Evolutionary conservation across 2,113 vertebrate species (phyloP), one percentile per base, ranked within the genome.

Genomic region (Nyctereutes procyonoides): DNA sequence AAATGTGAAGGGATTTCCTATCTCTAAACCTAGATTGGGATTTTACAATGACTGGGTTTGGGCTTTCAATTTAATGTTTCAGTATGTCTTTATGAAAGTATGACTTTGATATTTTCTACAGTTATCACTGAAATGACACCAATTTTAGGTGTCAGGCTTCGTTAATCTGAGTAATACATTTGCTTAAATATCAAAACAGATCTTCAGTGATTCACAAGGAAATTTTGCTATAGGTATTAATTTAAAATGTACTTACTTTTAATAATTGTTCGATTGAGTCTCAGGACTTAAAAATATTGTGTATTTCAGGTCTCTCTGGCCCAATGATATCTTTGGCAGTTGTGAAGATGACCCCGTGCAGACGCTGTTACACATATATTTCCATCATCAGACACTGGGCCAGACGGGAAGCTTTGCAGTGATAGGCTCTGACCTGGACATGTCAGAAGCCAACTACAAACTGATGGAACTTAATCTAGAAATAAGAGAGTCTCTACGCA

Each of bases 401-500:
- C 99, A 99, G 93, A 99, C 99, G 0, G 99, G 99, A 73, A 99
- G 99, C 98, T 98, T 99, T 51, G 99, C 99, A 0, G 99, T 99
- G 30, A 99, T 99, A 48, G 99, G 99, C 84, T 99, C 99, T 83
- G 99, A 99, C 98, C 99, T 99, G 96, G 99, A 99, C 93, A 99
- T 99, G 98, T 99, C 99, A 24, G 99, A 99, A 98, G 99, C 99
- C 87, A 99, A 98, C 98, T 98, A 98, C 80, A 99, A 99, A 97
- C 98, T 99, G 97, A 99, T 99, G 99, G 99, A 99, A 98, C 99
- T 99, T 58, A 99, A 99, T 97, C 99, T 99, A 90, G 99, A 99
- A 99, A 99, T 99, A 96, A 98, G 99, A 6, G 99, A 99, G 98
- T 99, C 99, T 67, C 99, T 99, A 74, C 99, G 99, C 95, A 98